Percentiles rank a stretch among this genome's conserved stretches.
These are phyloP conservation scores for Teleiodes luculella DNA, from an alignment of 2,888 invertebrate genomes.

Conservation along the genomic window DNA sequence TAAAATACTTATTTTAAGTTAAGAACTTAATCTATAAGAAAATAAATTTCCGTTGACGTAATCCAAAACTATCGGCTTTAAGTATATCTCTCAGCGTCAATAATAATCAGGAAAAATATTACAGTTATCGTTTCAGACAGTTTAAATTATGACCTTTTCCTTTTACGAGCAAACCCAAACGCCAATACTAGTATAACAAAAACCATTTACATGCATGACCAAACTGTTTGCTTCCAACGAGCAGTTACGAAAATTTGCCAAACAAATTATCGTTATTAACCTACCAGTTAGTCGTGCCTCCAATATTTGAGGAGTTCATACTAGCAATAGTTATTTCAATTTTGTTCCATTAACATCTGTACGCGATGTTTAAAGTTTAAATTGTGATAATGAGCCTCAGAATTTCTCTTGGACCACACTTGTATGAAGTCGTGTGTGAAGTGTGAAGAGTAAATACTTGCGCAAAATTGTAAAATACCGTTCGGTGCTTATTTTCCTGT, in stretches of 20 bases:
- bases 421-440: slow-evolving; percentile 24
- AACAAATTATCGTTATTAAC: slow-evolving; percentile 51
- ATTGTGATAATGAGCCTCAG: slow-evolving; percentile 25
- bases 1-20: too few species aligned
- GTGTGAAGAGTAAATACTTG: slow-evolving; percentile 25
- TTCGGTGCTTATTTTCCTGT: background rate
- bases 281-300: slow-evolving; percentile 42
- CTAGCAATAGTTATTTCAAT: slow-evolving; percentile 59
- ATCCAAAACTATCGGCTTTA: too few species aligned
- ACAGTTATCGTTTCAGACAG: background rate
- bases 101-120: too few species aligned
- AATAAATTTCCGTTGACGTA: too few species aligned
- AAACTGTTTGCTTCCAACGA: slow-evolving; percentile 16
- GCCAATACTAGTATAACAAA: background rate
- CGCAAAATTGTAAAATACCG: background rate
- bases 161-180: background rate
- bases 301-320: slow-evolving; percentile 47
- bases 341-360: slow-evolving; percentile 48
- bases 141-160: background rate
- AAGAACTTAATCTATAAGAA: too few species aligned
- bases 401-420: slow-evolving; percentile 43
- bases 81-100: too few species aligned
- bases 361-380: slow-evolving; percentile 30
- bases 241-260: slow-evolving; percentile 47
- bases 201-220: background rate